Percentiles rank a stretch among this genome's conserved stretches.
Conservation (phyloP, 2,888 invertebrate species). For the Adineta ricciae region DNA sequence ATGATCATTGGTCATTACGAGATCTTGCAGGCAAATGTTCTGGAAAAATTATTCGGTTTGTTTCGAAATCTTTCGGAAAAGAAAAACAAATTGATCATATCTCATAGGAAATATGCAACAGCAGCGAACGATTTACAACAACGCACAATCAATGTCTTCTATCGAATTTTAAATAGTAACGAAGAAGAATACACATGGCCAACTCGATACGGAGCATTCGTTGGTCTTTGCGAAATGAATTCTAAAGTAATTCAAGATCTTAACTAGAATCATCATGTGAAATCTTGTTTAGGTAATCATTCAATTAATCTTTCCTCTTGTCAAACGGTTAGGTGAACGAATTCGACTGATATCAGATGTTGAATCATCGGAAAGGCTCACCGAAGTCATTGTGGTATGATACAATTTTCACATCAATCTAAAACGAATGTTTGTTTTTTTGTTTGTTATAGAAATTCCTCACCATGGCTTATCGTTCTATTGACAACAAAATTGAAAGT, state of each 20-base stretch:
- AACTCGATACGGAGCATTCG: background rate
- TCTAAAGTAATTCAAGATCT: background rate
- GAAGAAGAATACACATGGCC: background rate
- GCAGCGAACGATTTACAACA: background rate
- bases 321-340: background rate
- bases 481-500: background rate
- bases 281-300: background rate
- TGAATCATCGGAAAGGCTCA: background rate
- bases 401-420: background rate
- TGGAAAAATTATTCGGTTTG: background rate
- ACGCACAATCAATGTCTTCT: background rate
- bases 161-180: background rate
- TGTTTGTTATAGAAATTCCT: background rate
- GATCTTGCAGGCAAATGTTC: background rate
- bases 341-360: background rate
- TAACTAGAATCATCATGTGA: no score
- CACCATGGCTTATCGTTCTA: background rate
- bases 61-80: background rate
- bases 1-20: background rate
- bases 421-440: background rate
- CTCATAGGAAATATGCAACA: background rate
- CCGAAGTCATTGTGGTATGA: background rate
- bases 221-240: conserved; percentile 1
- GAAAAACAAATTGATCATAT: background rate
- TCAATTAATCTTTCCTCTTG: background rate